Conservation (phyloP, 2,113 vertebrate genomes). For the Pyrgilauda ruficollis region DNA sequence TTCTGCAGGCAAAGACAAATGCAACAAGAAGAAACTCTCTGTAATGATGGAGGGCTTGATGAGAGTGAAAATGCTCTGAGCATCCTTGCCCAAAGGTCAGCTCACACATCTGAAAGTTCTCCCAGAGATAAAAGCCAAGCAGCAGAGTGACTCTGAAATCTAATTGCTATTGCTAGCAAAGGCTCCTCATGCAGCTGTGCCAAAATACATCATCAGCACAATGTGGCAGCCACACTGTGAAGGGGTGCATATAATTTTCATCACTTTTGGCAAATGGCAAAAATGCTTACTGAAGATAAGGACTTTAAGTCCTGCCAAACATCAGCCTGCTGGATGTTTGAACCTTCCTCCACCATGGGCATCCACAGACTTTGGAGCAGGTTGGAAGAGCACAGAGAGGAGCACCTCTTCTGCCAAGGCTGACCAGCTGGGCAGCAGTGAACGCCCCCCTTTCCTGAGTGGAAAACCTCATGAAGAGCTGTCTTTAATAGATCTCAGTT, state of each 20-base stretch:
- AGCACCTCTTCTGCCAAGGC: neutral
- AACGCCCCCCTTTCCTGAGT: neutral
- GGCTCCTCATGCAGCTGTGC: neutral
- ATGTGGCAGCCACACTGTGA: neutral
- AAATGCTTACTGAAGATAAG: neutral
- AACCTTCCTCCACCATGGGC: neutral
- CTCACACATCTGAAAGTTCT: neutral
- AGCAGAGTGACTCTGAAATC: neutral
- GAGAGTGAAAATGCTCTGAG: neutral
- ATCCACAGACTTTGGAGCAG: neutral
- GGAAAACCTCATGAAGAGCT: neutral
- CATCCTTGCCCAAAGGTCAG: neutral
- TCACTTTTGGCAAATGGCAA: neutral
- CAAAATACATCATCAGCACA: neutral
- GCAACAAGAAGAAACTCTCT: neutral
- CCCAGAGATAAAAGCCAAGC: neutral
- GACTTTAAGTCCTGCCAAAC: neutral
- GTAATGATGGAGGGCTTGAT: neutral
- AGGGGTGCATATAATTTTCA: neutral
- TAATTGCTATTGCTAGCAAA: neutral
- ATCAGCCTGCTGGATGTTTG: neutral
- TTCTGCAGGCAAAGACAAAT: neutral
- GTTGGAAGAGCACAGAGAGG: neutral
- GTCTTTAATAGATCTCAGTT: slow-evolving; percentile 1
- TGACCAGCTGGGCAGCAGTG: neutral